Percentiles rank a stretch among this genome's conserved stretches.
phyloP scores from a whole-genome alignment of 2,888 invertebrate species.

The Nephrotoma flavescens region DNA sequence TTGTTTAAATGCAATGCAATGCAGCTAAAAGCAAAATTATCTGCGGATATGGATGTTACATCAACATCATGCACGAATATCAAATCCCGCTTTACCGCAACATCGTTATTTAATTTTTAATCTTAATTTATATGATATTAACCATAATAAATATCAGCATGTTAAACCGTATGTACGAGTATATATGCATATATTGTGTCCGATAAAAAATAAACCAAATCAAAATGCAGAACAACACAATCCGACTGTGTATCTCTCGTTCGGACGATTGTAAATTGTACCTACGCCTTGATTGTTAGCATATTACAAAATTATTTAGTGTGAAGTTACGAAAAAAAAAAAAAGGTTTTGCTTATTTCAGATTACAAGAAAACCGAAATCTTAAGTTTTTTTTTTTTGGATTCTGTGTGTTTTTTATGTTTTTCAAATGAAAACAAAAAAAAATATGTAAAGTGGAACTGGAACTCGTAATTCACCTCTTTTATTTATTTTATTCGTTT shows the following conservation, averaged over 20 bases:
- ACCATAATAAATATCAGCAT: constrained; percentile 12
- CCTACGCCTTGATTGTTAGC: constrained; percentile 3
- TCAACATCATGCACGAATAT: neutral
- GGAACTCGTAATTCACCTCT: neutral
- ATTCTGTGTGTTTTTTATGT: neutral
- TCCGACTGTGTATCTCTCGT: neutral
- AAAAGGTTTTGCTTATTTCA: neutral
- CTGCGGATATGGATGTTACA: neutral
- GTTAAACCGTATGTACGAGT: neutral
- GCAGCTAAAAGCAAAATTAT: neutral
- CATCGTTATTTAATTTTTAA: constrained; percentile 9
- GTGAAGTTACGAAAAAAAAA: neutral
- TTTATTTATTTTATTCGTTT: neutral
- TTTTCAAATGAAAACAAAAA: neutral
- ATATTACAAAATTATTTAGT: neutral
- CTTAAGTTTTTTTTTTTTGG: neutral
- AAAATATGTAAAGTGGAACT: neutral
- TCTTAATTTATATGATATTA: constrained; percentile 15
- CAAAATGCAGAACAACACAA: neutral
- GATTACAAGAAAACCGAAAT: neutral
- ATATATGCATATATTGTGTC: neutral
- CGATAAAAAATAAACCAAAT: neutral
- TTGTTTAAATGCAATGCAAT: too few species aligned
- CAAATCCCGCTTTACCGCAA: neutral
- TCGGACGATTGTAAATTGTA: neutral